Percentiles rank a stretch among this genome's conserved stretches.
phyloP scores from a whole-genome alignment of 2,888 invertebrate genomes.

The Cheilosia impressa region DNA sequence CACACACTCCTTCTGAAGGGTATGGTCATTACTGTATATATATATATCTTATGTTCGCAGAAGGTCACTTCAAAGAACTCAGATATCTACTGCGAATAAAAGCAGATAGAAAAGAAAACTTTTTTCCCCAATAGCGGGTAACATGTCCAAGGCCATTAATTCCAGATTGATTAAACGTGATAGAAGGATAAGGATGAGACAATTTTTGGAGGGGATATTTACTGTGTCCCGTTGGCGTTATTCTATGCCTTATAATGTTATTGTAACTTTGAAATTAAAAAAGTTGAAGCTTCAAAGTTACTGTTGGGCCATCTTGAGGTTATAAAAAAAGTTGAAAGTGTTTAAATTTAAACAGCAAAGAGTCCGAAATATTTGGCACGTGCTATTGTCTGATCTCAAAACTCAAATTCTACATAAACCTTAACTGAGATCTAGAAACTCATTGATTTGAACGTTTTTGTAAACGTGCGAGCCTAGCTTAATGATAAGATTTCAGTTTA shows the following conservation, averaged over 20 bases:
- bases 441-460: no score
- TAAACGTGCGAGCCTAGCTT: no score
- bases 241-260: slow-evolving; percentile 33
- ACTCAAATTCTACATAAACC: no score
- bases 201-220: slow-evolving; percentile 26
- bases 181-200: slow-evolving; percentile 35
- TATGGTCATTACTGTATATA: slow-evolving; percentile 11
- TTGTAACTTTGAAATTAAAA: slow-evolving; percentile 51
- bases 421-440: no score
- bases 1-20: neutral
- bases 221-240: slow-evolving; percentile 12
- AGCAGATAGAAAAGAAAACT: neutral
- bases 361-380: no score
- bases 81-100: neutral
- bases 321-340: neutral
- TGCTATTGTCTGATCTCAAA: no score
- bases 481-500: no score
- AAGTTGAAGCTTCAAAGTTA: slow-evolving; percentile 31
- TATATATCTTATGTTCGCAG: neutral
- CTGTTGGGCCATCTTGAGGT: slow-evolving; percentile 8
- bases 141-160: slow-evolving; percentile 42
- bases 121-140: slow-evolving; percentile 32
- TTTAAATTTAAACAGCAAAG: no score
- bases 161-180: slow-evolving; percentile 66
- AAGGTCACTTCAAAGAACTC: slow-evolving; percentile 26